These are phyloP conservation scores for Halictus quadricinctus DNA, from an alignment of 2,888 invertebrate species.

Conservation along the genomic window DNA sequence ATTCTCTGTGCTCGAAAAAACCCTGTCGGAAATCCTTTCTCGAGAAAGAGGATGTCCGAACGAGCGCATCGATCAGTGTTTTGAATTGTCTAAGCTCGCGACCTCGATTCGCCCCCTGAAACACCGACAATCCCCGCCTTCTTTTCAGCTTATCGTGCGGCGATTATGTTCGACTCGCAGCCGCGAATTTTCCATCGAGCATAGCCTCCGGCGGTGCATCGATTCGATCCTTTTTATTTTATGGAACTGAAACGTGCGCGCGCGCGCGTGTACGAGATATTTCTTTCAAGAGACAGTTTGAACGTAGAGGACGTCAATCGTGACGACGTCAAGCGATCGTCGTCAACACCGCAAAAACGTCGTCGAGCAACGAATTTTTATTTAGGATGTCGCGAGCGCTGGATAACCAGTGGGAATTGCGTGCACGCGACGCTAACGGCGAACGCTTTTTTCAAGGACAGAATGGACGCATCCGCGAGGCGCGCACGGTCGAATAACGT, in stretches of 20 bases:
- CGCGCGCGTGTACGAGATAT: not conserved
- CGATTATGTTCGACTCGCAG: not conserved
- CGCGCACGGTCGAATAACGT: not conserved
- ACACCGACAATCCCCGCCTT: not conserved
- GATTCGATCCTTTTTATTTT: not conserved
- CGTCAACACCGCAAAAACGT: not conserved
- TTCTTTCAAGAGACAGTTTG: not conserved
- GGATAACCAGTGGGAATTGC: not conserved
- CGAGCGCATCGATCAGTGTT: not conserved
- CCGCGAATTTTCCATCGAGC: not conserved
- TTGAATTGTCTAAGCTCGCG: slow-evolving; percentile 39
- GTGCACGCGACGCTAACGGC: not conserved
- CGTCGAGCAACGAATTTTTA: not conserved
- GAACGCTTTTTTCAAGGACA: not conserved
- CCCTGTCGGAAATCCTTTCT: not conserved
- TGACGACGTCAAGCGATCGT: too few relatives aligned
- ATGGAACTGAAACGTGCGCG: not conserved
- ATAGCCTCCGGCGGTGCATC: slow-evolving; percentile 8
- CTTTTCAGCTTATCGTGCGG: slow-evolving; percentile 10
- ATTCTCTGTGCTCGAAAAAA: not conserved
- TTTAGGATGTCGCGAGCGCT: not conserved
- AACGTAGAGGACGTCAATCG: not conserved
- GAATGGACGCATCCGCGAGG: not conserved
- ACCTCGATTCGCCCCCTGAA: not conserved
- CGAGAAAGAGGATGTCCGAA: not conserved